Base-by-base conservation (phyloP, 2,797 vertebrate genomes). In the Poecile montanus region DNA sequence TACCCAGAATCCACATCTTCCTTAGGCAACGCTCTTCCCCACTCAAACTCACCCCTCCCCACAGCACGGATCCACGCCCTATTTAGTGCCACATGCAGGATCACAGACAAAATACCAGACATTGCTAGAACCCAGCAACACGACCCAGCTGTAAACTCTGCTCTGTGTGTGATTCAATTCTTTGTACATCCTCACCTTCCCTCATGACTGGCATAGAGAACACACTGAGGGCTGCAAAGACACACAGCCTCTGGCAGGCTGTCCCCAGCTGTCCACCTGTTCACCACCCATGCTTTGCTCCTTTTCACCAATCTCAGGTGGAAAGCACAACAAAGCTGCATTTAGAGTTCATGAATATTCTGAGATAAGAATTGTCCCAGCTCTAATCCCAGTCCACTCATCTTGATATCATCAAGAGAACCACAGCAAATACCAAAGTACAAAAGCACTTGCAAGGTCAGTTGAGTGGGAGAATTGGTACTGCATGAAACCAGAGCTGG, bases 51-150 rank as follows among this genome's bases (percentile, higher is more conserved):
- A 4, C 15, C 19, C 18, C 18, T 32, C 48, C n/a, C 48, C 8
- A 30, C 11, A 5, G 4, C 32, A 25, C 2, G 4, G 4, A 3
- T 23, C 9, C 16, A 29, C 21, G 21, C 13, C 13, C n/a, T 26
- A 4, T 13, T 27, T 17, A 45, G 27, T 32, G 22, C 27, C 15
- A 53, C n/a, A 22, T 6, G 17, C 5, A 45, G 27, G n/a, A 62
- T 22, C 57, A 27, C 66, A 53, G 57, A 32, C 40, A 18, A 26
- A 38, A 45, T 15, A 82, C 5, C 40, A 38, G 36, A 8, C 22
- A 27, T 6, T 32, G 5, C n/a, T 21, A 2, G 26, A 78, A 36
- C 8, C 13, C 61, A 78, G 9, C 11, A 25, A 53, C 1, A 45
- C 6, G 13, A 16, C 21, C 38, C n/a, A 45, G 22, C 38, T 45